phyloP scores from a whole-genome alignment of 2,797 vertebrate genomes.

The Ceryle rudis region DNA sequence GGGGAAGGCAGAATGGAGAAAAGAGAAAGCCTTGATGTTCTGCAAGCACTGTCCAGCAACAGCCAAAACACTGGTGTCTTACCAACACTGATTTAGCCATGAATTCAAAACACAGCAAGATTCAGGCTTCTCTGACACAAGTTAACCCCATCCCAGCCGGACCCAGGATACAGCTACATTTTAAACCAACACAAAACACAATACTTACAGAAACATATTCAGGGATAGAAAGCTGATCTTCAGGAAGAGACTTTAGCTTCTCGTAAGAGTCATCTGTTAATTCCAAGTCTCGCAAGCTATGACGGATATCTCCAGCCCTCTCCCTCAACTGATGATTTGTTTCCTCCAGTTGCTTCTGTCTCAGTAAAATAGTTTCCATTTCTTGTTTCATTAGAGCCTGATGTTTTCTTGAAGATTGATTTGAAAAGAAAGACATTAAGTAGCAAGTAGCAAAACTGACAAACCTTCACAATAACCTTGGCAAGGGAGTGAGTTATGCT shows the following conservation, averaged over 20 bases:
- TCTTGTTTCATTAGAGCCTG: constrained; percentile 93
- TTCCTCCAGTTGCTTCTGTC: constrained; percentile 95
- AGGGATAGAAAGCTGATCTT: constrained; percentile 92
- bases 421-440: constrained; percentile 1
- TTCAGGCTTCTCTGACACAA: neutral
- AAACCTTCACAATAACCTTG: neutral
- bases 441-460: neutral
- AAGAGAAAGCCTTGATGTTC: neutral
- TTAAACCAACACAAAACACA: neutral
- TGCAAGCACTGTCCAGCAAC: neutral
- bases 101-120: neutral
- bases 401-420: constrained; percentile 85
- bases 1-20: neutral
- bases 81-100: neutral
- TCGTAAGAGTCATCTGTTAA: constrained; percentile 87
- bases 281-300: constrained; percentile 89
- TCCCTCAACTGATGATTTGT: constrained; percentile 90
- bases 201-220: constrained; percentile 94
- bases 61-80: neutral
- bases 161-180: neutral
- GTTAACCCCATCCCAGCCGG: neutral
- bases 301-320: constrained; percentile 89
- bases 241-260: constrained; percentile 86
- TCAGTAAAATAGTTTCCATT: constrained; percentile 91
- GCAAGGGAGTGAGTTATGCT: neutral